Base-by-base conservation (phyloP, 23 tunicate genomes). In the Corella eumyota region DNA sequence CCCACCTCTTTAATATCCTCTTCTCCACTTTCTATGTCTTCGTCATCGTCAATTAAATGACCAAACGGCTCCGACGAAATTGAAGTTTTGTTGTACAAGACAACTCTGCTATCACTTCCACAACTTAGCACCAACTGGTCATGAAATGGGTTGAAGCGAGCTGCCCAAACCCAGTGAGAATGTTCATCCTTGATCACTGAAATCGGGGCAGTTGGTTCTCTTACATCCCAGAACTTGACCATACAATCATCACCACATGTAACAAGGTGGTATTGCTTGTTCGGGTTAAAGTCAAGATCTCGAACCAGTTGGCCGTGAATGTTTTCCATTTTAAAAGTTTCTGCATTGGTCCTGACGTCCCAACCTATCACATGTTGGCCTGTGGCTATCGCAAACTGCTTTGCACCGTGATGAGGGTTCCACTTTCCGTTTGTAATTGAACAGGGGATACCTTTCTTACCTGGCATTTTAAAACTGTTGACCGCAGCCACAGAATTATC, bases 381-480 rank as follows among this genome's bases (percentile, higher is more conserved):
- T 6, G 74, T 37, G 3, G 78, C 82, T 1, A 79, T 77, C 4
- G 96, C 88, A 73, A 88, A 88, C 48, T 77, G 81, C 60, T 79
- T 88, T 34, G 82, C 81, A 29, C 80, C 75, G 49, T 88, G 96
- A 45, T 88, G 96, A 6, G 88, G 96, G 37, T 88, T 79, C 96
- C 96, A 88, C 47, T 56, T 78, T 13, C 96, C 96, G 31, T 60
- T 66, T 0, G 81, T 68, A 11, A 78, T 62, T 1, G 64, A 1
- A 28, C 54, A 34, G 29, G 74, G 82, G 28, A 62, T 68, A 0
- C 88, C 81, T 62, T 79, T 88, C 56, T 66, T 59, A 7, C 61
- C 62, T 15, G 81, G 81, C 0, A 88, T 50, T 1, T 49, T 31
- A 40, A 56, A 78, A 11, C 77, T 44, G 9, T 57, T 32, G 11